A percentile compares a stretch with the other conserved stretches of the same genome.
Evolutionary conservation across 1,140 invertebrate species (phyloP).

Genomic region (Ruditapes philippinarum): DNA sequence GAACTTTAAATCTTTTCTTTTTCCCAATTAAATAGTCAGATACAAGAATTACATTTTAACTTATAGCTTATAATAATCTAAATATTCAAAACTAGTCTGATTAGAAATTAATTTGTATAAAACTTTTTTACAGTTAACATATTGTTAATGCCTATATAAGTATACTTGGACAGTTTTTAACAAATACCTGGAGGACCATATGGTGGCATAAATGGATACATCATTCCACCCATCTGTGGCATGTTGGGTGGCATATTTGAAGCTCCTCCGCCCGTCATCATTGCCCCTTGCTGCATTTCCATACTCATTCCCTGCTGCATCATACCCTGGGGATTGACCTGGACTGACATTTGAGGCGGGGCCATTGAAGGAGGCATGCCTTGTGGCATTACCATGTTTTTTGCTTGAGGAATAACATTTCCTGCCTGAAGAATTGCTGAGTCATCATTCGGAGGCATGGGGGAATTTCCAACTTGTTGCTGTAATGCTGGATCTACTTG

Average conservation of each 20-base stretch:
- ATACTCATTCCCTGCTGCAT: background rate
- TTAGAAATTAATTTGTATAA: too few relatives aligned
- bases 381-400: too few relatives aligned
- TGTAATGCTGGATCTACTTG: slow-evolving; percentile 1
- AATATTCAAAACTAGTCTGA: too few relatives aligned
- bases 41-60: too few relatives aligned
- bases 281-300: slow-evolving; percentile 7
- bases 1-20: too few relatives aligned
- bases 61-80: too few relatives aligned
- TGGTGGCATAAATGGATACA: slow-evolving; percentile 40
- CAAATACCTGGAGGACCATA: slow-evolving; percentile 57
- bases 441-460: slow-evolving; percentile 54
- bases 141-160: too few relatives aligned
- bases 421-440: slow-evolving; percentile 50
- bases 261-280: background rate
- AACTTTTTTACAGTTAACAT: too few relatives aligned
- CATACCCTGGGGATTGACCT: slow-evolving; percentile 19
- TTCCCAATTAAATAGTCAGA: too few relatives aligned
- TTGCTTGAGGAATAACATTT: background rate
- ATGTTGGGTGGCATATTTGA: background rate
- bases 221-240: slow-evolving; percentile 27
- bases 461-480: background rate
- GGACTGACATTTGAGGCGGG: background rate
- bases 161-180: too few relatives aligned
- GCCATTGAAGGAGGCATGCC: background rate